These are phyloP conservation scores for Euplagia quadripunctaria DNA, from an alignment of 2,888 invertebrate species.

Conservation along the genomic window DNA sequence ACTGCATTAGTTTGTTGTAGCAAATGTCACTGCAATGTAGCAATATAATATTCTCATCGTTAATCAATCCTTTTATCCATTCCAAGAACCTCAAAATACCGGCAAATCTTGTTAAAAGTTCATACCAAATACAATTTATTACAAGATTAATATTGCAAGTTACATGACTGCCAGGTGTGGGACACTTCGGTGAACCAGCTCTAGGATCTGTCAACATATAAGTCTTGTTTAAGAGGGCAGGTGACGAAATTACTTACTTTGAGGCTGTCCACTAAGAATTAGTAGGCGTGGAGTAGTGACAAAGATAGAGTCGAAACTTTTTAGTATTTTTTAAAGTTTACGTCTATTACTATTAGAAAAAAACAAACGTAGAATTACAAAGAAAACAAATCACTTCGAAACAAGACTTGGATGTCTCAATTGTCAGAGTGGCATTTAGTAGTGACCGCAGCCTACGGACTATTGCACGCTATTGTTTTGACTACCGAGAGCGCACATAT, in stretches of 20 bases:
- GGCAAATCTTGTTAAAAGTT: slow-evolving; percentile 39
- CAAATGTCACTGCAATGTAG: slow-evolving; percentile 1
- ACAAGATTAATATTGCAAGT: slow-evolving; percentile 39
- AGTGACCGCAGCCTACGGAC: too few relatives aligned
- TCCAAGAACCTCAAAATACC: slow-evolving; percentile 21
- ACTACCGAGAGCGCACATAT: too few relatives aligned
- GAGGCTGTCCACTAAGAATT: slow-evolving; percentile 7
- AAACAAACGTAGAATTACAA: neutral
- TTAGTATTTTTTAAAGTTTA: neutral
- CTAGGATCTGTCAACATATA: slow-evolving; percentile 49
- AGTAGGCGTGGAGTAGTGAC: slow-evolving; percentile 1
- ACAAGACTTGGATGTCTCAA: neutral
- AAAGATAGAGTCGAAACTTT: neutral
- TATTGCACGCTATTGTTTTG: too few relatives aligned
- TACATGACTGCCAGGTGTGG: slow-evolving; percentile 47
- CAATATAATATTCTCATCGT: slow-evolving; percentile 5
- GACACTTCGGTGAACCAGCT: slow-evolving; percentile 26
- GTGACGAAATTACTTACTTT: slow-evolving; percentile 34
- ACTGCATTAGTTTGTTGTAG: slow-evolving; percentile 3
- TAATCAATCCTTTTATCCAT: slow-evolving; percentile 14
- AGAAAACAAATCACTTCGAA: neutral
- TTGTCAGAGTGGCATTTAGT: too few relatives aligned
- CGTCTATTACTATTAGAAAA: neutral
- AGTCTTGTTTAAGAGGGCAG: slow-evolving; percentile 61
- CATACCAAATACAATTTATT: slow-evolving; percentile 37